Evolutionary conservation across 2,888 invertebrate species (phyloP).

Genomic region (Melanostoma mellinum): DNA sequence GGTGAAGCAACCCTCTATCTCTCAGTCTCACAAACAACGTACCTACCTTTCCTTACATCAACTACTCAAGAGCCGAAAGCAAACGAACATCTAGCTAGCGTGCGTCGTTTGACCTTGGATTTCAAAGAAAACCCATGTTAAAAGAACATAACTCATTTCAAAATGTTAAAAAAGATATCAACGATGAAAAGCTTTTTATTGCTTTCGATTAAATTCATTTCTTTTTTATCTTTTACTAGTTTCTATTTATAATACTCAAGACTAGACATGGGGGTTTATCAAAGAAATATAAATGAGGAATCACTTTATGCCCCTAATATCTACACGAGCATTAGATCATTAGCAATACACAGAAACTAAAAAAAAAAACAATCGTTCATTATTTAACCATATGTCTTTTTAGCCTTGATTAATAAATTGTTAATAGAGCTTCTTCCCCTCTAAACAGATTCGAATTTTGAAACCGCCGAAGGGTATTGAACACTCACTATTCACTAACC

Average conservation of each 20-base stretch:
- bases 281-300: too few species aligned
- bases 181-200: slow-evolving; percentile 29
- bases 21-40: too few species aligned
- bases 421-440: too few species aligned
- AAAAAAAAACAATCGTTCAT: too few species aligned
- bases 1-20: background rate
- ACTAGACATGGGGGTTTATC: background rate
- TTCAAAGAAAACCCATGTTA: slow-evolving; percentile 3
- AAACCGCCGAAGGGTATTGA: too few species aligned
- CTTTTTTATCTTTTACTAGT: slow-evolving; percentile 9
- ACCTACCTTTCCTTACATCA: background rate
- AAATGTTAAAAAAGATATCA: background rate
- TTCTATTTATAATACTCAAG: background rate
- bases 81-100: background rate
- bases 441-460: too few species aligned
- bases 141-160: slow-evolving; percentile 3
- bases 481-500: slow-evolving; percentile 33
- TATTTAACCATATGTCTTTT: too few species aligned
- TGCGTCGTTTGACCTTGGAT: background rate
- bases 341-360: background rate
- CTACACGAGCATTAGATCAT: slow-evolving; percentile 22
- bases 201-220: slow-evolving; percentile 16
- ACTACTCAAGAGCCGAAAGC: slow-evolving; percentile 6
- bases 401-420: too few species aligned
- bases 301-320: background rate